These are phyloP conservation scores for Rhadina sibilatrix DNA, from an alignment of 2,113 vertebrate species.

Conservation along the genomic window DNA sequence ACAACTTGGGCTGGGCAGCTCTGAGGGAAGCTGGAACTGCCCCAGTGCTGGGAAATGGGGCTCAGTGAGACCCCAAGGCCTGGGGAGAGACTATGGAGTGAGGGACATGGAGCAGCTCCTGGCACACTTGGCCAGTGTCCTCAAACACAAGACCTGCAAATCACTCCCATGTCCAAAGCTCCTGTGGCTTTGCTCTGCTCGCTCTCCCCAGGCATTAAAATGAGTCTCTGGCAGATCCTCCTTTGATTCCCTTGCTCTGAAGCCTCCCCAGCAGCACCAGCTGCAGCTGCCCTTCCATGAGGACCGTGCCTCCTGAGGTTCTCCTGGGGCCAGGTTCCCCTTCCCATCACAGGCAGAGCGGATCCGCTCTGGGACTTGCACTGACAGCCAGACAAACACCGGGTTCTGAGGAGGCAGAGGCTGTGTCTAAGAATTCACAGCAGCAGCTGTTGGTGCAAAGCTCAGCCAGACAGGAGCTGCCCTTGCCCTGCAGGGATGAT, in stretches of 20 bases:
- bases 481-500: neutral
- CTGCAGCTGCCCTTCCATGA: neutral
- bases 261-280: neutral
- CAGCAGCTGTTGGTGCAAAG: neutral
- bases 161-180: rapidly evolving
- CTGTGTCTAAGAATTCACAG: neutral
- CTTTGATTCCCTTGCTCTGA: neutral
- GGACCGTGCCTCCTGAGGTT: neutral
- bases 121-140: neutral
- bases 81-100: neutral
- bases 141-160: neutral
- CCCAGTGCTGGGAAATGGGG: neutral
- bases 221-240: neutral
- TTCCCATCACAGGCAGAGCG: rapidly evolving
- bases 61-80: neutral
- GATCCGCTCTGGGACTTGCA: neutral
- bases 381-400: neutral
- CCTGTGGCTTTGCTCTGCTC: neutral
- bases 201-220: neutral
- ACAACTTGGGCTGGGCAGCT: neutral
- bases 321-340: neutral
- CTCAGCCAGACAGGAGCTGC: neutral
- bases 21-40: neutral
- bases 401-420: neutral
- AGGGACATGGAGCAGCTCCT: neutral